Conservation (phyloP, 2,797 vertebrate genomes). For the Nannoperca australis region DNA sequence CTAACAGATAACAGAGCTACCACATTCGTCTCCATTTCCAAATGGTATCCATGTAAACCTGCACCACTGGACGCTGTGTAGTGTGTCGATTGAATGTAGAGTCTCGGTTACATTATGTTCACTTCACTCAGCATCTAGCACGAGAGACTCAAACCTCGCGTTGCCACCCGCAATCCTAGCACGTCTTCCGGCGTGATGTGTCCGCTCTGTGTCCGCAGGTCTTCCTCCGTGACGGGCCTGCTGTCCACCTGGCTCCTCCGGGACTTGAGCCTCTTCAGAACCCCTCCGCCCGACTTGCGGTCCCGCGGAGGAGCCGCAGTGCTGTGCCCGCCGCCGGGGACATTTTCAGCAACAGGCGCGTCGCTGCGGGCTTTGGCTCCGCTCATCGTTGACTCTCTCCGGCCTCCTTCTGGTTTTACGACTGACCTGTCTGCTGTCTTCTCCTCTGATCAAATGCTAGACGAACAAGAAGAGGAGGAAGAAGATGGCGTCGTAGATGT, state of each 20-base stretch:
- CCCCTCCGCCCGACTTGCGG: slow-evolving; percentile 84
- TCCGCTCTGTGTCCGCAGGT: slow-evolving; percentile 85
- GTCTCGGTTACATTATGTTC: background rate
- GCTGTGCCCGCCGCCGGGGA: slow-evolving; percentile 63
- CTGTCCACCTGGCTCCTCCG: slow-evolving; percentile 80
- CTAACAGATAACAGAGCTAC: background rate
- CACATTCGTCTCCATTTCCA: background rate
- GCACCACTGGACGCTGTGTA: background rate
- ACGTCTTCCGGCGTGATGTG: slow-evolving; percentile 90
- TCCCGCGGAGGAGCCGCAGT: slow-evolving; percentile 76
- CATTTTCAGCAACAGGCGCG: slow-evolving; percentile 79
- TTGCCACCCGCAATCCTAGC: slow-evolving; percentile 87
- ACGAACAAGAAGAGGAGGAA: background rate
- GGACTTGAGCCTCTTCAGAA: slow-evolving; percentile 88
- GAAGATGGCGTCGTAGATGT: slow-evolving; percentile 81
- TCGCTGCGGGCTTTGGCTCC: slow-evolving; percentile 86
- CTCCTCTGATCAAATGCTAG: slow-evolving; percentile 61
- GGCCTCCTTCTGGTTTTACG: background rate
- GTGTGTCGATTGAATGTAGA: background rate
- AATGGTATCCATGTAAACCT: background rate
- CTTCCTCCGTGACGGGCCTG: slow-evolving; percentile 87
- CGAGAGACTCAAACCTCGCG: slow-evolving; percentile 68
- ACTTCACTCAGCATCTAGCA: background rate
- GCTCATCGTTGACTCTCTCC: slow-evolving; percentile 73
- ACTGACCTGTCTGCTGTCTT: background rate